Evolutionary conservation across 2,888 invertebrate species (phyloP).

Genomic region (Volucella inanis): DNA sequence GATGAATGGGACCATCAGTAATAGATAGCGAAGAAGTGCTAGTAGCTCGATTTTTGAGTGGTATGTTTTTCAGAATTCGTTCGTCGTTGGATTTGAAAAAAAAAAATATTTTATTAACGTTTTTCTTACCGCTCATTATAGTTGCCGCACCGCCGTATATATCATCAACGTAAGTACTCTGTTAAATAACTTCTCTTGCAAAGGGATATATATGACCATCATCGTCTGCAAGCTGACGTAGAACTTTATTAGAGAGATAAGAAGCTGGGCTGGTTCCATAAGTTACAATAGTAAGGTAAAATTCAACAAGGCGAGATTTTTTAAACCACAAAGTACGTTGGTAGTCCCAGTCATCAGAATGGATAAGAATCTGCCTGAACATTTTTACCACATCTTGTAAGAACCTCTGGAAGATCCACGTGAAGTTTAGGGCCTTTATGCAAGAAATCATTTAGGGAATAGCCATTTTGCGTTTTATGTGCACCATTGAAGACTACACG

Average conservation of each 20-base stretch:
- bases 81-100: conserved; percentile 37
- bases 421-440: too few species aligned
- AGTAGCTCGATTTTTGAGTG: not conserved
- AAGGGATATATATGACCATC: conserved; percentile 12
- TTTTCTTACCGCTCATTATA: conserved; percentile 13
- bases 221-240: conserved; percentile 16
- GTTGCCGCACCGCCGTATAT: conserved; percentile 2
- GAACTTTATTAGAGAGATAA: not conserved
- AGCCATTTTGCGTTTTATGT: too few species aligned
- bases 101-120: conserved; percentile 17
- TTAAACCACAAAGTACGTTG: too few species aligned
- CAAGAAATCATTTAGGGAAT: too few species aligned
- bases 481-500: too few species aligned
- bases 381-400: too few species aligned
- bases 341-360: too few species aligned
- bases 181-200: conserved; percentile 3
- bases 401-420: too few species aligned
- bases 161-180: conserved; percentile 26
- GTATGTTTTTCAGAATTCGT: conserved; percentile 17
- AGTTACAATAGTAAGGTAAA: too few species aligned
- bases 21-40: not conserved
- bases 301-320: too few species aligned
- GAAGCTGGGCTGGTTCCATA: too few species aligned
- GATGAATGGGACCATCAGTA: conserved; percentile 19
- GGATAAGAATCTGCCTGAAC: too few species aligned